These are phyloP conservation scores for Eulemur albifrons DNA, from an alignment of 2,797 vertebrate genomes.

Conservation along the genomic window DNA sequence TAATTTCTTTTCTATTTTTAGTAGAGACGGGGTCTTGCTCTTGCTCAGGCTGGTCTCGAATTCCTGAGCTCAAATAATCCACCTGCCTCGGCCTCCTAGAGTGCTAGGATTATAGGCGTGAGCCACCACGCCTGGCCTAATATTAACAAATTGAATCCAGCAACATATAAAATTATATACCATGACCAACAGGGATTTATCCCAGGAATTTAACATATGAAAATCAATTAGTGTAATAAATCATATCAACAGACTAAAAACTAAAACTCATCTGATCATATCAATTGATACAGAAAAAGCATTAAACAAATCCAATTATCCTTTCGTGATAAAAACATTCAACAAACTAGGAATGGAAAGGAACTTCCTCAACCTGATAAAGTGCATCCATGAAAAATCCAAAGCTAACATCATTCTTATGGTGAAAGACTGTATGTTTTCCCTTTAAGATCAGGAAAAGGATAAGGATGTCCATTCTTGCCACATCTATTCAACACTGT, in stretches of 20 bases:
- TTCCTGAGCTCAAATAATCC: too few relatives aligned
- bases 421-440: not conserved
- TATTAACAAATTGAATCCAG: not conserved
- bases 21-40: too few relatives aligned
- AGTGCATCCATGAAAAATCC: not conserved
- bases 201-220: not conserved
- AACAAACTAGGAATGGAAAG: not conserved
- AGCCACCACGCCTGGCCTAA: too few relatives aligned
- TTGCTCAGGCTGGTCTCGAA: too few relatives aligned
- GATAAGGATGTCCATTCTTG: not conserved
- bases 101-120: too few relatives aligned
- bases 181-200: slow-evolving; percentile 3
- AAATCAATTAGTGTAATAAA: slow-evolving; percentile 19
- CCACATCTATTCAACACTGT: not conserved
- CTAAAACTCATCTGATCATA: not conserved
- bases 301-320: slow-evolving; percentile 24
- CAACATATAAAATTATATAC: slow-evolving; percentile 28
- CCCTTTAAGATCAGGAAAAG: slow-evolving; percentile 4
- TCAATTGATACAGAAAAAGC: not conserved
- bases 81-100: too few relatives aligned
- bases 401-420: not conserved
- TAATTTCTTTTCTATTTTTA: too few relatives aligned
- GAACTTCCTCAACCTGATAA: not conserved
- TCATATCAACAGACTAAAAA: slow-evolving; percentile 4
- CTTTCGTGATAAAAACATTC: not conserved